Base-by-base conservation (phyloP, 2,888 invertebrate species). In the Campoplex nolae region DNA sequence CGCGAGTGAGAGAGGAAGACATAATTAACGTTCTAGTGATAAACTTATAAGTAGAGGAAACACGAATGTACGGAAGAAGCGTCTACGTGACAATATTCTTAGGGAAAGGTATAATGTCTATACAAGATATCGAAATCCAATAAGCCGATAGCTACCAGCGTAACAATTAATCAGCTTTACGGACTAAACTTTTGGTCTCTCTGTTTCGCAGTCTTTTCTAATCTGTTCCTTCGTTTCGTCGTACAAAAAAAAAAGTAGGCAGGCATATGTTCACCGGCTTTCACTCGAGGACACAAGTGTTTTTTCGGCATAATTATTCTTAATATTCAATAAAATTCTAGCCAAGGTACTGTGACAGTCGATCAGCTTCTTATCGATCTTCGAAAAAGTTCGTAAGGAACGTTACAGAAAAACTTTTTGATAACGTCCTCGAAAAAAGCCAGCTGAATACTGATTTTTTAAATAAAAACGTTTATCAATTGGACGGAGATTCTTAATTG, bases 121-220 rank as follows among this genome's bases (percentile, higher is more conserved):
- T 54, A 16, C 42, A 42, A 23, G 35, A 67, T 68, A 68, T 54
- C 51, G 54, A 32, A 78, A 78, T 54, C 38, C 78, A 42, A 78
- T 68, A 78, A 42, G 38, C 68, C 68, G 68, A 78, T 56, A 28
- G 42, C 7, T 32, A 28, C 42, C n/a, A 54, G 45, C 56, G 45
- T 70, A 79, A 45, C 38, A 58, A 58, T 79, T 79, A 79, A 79
- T 79, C 56, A 45, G 79, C 58, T 79, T 79, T 51, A 38, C 38
- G 54, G 7, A 35, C 51, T 13, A 45, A 76, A 76, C 54, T 78
- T 54, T 67, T 2, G n/a, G 28, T 18, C 38, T 42, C 35, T 35
- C 76, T 16, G 35, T 35, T 42, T 38, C 71, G 62, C 65, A 45
- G 48, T 28, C 70, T 58, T 35, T 28, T 71, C 45, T 62, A 75